phyloP scores from a whole-genome alignment of 1,140 invertebrate genomes.

The Anastrepha obliqua region DNA sequence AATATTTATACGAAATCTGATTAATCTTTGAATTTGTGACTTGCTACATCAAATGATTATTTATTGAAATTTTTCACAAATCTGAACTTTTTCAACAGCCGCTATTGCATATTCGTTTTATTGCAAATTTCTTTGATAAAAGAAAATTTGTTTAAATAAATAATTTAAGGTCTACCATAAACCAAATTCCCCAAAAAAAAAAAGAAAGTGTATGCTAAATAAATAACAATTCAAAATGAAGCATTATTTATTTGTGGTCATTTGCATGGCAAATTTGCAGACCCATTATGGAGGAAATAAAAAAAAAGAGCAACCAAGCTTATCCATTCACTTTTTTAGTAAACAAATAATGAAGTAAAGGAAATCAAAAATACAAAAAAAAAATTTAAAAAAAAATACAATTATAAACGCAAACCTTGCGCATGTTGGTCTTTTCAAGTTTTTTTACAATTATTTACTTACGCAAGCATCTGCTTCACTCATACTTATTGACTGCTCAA shows the following conservation, averaged over 20 bases:
- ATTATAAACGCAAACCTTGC: neutral
- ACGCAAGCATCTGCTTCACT: neutral
- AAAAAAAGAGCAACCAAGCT: neutral
- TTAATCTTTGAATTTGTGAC: no score
- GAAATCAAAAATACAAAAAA: neutral
- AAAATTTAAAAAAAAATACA: neutral
- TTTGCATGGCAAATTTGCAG: neutral
- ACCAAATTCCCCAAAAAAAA: neutral
- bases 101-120: no score
- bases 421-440: neutral
- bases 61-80: no score
- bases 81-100: no score
- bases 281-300: neutral
- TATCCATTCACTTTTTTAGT: neutral
- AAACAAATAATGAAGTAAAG: neutral
- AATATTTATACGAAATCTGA: no score
- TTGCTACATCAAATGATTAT: no score
- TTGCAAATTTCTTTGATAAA: neutral
- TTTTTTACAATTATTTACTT: neutral
- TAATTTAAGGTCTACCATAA: neutral
- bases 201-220: no score
- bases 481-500: neutral
- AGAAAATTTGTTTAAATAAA: neutral
- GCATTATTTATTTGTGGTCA: neutral
- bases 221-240: neutral